These are phyloP conservation scores for Hystrix cristata DNA, from an alignment of 2,113 vertebrate genomes.

Conservation along the genomic window DNA sequence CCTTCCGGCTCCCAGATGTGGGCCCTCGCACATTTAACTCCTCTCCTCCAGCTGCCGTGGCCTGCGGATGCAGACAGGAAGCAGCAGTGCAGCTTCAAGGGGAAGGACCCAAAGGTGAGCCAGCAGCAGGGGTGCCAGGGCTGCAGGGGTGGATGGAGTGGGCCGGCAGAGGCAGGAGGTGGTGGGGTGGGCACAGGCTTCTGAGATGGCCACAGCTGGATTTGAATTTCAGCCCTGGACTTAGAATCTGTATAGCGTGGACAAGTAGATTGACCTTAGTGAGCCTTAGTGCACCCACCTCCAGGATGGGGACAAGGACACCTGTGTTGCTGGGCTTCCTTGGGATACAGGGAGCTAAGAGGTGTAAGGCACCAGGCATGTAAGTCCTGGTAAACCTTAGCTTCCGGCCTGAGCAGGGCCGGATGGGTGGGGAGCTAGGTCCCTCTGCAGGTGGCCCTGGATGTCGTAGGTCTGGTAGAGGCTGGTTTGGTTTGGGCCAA, in stretches of 20 bases:
- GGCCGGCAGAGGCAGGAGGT: not conserved
- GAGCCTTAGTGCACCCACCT: not conserved
- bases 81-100: slow-evolving; percentile 96
- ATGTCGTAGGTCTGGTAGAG: not conserved
- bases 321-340: not conserved
- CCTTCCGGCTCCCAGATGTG: accelerated
- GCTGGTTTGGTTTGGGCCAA: not conserved
- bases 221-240: not conserved
- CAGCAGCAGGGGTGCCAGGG: accelerated
- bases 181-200: not conserved
- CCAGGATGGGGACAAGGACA: not conserved
- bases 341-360: not conserved
- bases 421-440: not conserved
- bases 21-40: not conserved
- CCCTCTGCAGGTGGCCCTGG: not conserved
- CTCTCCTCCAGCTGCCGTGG: slow-evolving; percentile 92
- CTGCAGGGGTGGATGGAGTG: not conserved
- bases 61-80: slow-evolving; percentile 93
- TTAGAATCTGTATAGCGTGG: not conserved
- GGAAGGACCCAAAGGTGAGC: slow-evolving; percentile 96
- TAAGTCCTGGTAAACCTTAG: no score
- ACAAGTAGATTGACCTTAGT: not conserved
- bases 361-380: not conserved
- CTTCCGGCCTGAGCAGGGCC: not conserved
- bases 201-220: not conserved